phyloP scores from a whole-genome alignment of 1,140 invertebrate species.

The Stratiolaelaps scimitus region DNA sequence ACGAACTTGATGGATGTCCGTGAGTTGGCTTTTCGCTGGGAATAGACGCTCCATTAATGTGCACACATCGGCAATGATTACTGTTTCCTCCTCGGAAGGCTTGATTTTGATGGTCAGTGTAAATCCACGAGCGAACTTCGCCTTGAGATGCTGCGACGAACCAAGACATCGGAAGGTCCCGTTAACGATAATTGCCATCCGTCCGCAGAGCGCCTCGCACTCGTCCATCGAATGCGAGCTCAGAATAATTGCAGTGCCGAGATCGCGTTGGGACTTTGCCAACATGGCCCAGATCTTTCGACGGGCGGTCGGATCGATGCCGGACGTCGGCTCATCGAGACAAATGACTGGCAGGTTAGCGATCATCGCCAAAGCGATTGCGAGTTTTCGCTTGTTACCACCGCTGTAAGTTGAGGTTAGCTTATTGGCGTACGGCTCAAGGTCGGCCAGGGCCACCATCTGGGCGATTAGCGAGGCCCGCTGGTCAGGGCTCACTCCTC shows the following conservation, averaged over 20 bases:
- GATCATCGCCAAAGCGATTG: conserved; percentile 48
- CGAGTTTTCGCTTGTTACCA: conserved; percentile 49
- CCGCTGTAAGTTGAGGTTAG: conserved; percentile 40
- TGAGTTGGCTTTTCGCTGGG: too few relatives aligned
- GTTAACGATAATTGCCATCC: conserved; percentile 74
- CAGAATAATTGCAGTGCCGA: conserved; percentile 46
- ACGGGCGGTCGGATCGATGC: conserved; percentile 47
- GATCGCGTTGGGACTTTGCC: conserved; percentile 32
- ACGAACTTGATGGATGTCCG: too few relatives aligned
- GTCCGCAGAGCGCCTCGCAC: conserved; percentile 69
- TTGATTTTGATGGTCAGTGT: conserved; percentile 47
- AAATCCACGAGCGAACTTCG: conserved; percentile 62
- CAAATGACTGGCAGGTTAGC: conserved; percentile 51
- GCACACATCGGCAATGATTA: too few relatives aligned
- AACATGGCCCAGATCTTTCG: conserved; percentile 43
- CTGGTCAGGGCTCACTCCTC: conserved; percentile 46
- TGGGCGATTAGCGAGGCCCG: conserved; percentile 37
- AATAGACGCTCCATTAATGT: too few relatives aligned
- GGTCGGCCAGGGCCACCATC: conserved; percentile 36
- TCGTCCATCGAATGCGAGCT: conserved; percentile 68
- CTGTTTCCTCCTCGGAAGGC: not conserved
- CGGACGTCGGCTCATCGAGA: conserved; percentile 48
- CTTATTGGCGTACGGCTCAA: conserved; percentile 35
- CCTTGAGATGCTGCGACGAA: conserved; percentile 54
- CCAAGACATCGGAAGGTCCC: conserved; percentile 61